A percentile compares a stretch with the other conserved stretches of the same genome.
Evolutionary conservation across 2,888 invertebrate species (phyloP).

Genomic region (Cyclophora punctaria): DNA sequence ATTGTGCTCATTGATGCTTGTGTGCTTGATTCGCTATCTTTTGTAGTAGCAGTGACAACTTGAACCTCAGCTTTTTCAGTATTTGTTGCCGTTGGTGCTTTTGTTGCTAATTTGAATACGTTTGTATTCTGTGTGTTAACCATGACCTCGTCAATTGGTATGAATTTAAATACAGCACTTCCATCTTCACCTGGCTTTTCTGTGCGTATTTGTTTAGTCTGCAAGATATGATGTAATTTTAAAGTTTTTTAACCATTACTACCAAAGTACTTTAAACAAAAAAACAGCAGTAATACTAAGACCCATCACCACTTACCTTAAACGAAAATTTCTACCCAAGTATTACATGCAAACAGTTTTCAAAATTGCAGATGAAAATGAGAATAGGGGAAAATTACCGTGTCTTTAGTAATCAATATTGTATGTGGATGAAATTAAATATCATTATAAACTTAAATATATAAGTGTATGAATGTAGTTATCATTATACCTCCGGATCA

Average conservation of each 20-base stretch:
- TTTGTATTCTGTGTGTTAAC: slow-evolving; percentile 54
- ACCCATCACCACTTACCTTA: slow-evolving; percentile 58
- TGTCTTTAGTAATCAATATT: slow-evolving; percentile 10
- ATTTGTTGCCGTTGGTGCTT: slow-evolving; percentile 37
- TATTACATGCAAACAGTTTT: slow-evolving; percentile 18
- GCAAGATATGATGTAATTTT: slow-evolving; percentile 36
- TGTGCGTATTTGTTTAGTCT: slow-evolving; percentile 73
- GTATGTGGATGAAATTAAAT: slow-evolving; percentile 16
- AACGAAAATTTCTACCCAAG: slow-evolving; percentile 17
- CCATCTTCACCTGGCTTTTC: slow-evolving; percentile 61
- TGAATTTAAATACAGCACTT: slow-evolving; percentile 62
- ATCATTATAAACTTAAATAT: slow-evolving; percentile 13
- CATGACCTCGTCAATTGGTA: slow-evolving; percentile 65
- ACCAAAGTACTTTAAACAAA: not conserved
- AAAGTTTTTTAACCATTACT: too few relatives aligned
- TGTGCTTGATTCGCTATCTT: slow-evolving; percentile 38
- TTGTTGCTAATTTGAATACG: slow-evolving; percentile 58
- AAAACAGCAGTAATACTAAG: not conserved
- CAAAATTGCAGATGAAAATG: not conserved
- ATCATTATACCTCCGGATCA: slow-evolving; percentile 77
- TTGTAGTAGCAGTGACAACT: slow-evolving; percentile 26
- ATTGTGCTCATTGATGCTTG: slow-evolving; percentile 27
- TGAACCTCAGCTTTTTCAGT: slow-evolving; percentile 35
- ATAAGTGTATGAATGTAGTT: slow-evolving; percentile 26
- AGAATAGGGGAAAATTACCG: not conserved